Evolutionary conservation across 2,888 invertebrate species (phyloP).

Genomic region (Drymonia ruficornis): DNA sequence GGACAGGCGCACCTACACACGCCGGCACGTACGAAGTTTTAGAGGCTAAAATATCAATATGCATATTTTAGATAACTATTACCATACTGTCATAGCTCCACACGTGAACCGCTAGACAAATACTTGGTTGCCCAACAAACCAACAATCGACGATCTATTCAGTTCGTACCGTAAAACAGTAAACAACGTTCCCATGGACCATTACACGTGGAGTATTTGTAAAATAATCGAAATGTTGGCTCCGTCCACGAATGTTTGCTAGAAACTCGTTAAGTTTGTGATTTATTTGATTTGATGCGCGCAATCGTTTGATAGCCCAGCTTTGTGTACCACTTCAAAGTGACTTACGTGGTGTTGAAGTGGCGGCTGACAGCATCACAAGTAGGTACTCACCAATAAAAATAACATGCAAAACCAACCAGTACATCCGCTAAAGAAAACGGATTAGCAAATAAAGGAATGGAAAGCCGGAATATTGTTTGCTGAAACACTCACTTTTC

Average conservation of each 20-base stretch:
- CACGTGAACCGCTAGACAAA: slow-evolving; percentile 67
- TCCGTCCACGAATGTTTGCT: slow-evolving; percentile 71
- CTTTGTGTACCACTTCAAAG: slow-evolving; percentile 63
- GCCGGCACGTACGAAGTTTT: slow-evolving; percentile 53
- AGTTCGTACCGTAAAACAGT: slow-evolving; percentile 67
- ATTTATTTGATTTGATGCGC: slow-evolving; percentile 73
- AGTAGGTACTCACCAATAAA: slow-evolving; percentile 23
- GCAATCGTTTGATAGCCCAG: slow-evolving; percentile 67
- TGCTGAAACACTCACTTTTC: slow-evolving; percentile 10
- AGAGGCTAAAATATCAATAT: slow-evolving; percentile 63
- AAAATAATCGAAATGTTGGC: slow-evolving; percentile 71
- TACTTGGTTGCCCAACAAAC: slow-evolving; percentile 66
- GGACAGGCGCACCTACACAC: slow-evolving; percentile 39
- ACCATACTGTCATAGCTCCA: slow-evolving; percentile 53
- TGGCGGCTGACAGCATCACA: slow-evolving; percentile 30
- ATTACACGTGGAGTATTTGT: slow-evolving; percentile 78
- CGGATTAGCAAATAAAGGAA: slow-evolving; percentile 23
- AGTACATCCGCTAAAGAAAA: slow-evolving; percentile 17
- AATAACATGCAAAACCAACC: slow-evolving; percentile 22
- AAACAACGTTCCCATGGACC: slow-evolving; percentile 72
- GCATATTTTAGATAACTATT: slow-evolving; percentile 68
- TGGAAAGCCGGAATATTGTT: slow-evolving; percentile 11
- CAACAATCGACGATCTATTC: slow-evolving; percentile 60
- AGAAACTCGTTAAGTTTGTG: slow-evolving; percentile 72
- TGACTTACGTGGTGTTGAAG: slow-evolving; percentile 36